A percentile compares a stretch with the other conserved stretches of the same genome.
Conservation (phyloP, 2,888 invertebrate species). For the Clusia tigrina region DNA sequence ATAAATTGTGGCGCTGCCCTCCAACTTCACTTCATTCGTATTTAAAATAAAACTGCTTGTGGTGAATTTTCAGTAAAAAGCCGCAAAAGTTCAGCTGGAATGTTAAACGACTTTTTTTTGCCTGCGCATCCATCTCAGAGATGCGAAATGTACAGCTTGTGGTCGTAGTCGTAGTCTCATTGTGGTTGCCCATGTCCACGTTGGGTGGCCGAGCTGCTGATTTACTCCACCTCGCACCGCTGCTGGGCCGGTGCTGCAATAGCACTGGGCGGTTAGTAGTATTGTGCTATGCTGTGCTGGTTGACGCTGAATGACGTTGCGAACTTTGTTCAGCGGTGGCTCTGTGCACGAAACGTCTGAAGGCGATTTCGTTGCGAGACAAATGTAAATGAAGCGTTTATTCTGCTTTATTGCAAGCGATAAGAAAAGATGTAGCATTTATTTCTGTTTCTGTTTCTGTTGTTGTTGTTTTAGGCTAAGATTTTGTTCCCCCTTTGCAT, state of each 20-base stretch:
- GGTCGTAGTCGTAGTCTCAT: background rate
- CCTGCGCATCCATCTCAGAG: constrained; percentile 40
- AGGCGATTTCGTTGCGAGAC: constrained; percentile 51
- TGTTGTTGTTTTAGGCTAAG: constrained; percentile 46
- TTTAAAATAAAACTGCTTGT: constrained; percentile 51
- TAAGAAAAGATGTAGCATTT: constrained; percentile 53
- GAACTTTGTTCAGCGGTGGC: constrained; percentile 20
- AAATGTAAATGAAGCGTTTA: constrained; percentile 63
- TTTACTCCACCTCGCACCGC: constrained; percentile 21
- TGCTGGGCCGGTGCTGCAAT: too few relatives aligned
- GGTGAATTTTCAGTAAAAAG: constrained; percentile 40
- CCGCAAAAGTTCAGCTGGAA: constrained; percentile 16
- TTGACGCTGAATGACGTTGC: constrained; percentile 42
- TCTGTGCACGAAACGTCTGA: constrained; percentile 32
- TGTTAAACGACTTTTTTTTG: background rate
- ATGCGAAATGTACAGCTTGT: constrained; percentile 40
- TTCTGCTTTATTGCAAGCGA: constrained; percentile 61
- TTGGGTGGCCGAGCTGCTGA: constrained; percentile 14
- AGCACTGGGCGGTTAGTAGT: too few relatives aligned
- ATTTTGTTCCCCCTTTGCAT: constrained; percentile 21
- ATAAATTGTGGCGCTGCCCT: constrained; percentile 56
- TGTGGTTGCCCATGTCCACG: constrained; percentile 9
- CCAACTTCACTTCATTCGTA: constrained; percentile 38
- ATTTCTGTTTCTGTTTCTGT: constrained; percentile 38
- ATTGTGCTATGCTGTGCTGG: background rate